Evolutionary conservation across 1,140 invertebrate species (phyloP), one percentile per base, ranked within the genome.

Genomic region (Anadara kagoshimensis): DNA sequence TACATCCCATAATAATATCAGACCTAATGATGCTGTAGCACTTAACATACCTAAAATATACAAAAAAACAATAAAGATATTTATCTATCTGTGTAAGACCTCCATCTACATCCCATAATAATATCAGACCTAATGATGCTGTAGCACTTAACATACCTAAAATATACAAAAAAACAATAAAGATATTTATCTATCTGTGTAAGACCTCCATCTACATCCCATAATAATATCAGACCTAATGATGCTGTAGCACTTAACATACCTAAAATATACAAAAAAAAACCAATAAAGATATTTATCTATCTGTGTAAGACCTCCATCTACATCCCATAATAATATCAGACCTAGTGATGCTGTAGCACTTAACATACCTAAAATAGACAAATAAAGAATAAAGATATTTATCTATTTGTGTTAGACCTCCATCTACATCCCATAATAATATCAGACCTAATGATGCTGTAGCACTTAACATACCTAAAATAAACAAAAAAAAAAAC

Each of bases 261-360:
- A 56, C 92, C 95, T 93, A 72, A 16, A 84, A 84, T n/a, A n/a
- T n/a, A n/a, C n/a, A n/a, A n/a, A n/a, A n/a, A n/a, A n/a, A n/a
- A n/a, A n/a, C n/a, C n/a, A 98, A 86, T 99, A 99, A 0, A 99
- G 90, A 88, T 99, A 99, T 89, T 99, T 99, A 90, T 99, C 98
- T 81, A 99, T 99, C 74, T 98, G 97, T 0, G 96, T 97, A n/a
- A 99, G 91, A 77, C 98, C 98, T 54, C 97, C 97, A 87, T 99
- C 98, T 1, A 99, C 97, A 90, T 99, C 98, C 98, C 98, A 99
- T 2, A 99, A 89, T 26, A 99, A 92, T 57, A 96, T 93, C 63
- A 99, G 91, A 58, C 98, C 98, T 2, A 99, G 90, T 0, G 97
- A 98, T 0, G 98, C 98, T 2, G 97, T 98, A 1, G 98, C 97